Evolutionary conservation across 2,888 invertebrate genomes (phyloP), one percentile per base, ranked within the genome.

Genomic region (Drosophila picticornis): DNA sequence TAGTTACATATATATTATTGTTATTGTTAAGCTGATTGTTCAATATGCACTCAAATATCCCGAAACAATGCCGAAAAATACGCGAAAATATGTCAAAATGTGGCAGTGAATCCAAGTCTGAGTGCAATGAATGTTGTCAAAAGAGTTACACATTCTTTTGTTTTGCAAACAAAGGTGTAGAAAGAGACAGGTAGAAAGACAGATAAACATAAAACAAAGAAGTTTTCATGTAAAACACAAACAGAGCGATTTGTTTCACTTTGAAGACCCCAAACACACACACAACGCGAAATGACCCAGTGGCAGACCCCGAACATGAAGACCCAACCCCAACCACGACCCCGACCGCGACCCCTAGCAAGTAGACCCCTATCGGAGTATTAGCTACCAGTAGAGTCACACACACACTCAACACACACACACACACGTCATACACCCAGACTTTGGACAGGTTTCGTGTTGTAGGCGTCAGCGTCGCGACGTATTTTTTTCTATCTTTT

Each of bases 201-300:
- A 46, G 50, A 31, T 9, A 16, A 50, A 63, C 13, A 43, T 13
- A 56, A 61, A 72, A 71, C 81, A 80, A 84, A 84, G 81, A 70
- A 34, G 63, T 73, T 83, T 77, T 77, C 84, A 73, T 83, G 81
- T 85, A 73, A 51, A 67, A 63, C 56, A 53, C 32, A 55, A 48
- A n/a, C 7, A 4, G 46, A n/a, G 9, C 11, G 10, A 64, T 65
- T 67, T 72, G 69, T 83, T 74, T 72, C 68, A 59, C 64, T 66
- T 68, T 71, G 76, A 61, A 34, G 32, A 34, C 32, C 13, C 32
- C 58, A 52, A 58, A 48, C 71, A 55, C 57, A 51, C 57, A 51
- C 46, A 46, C 46, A 16, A 25, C 46, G 9, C 16, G 4, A 16
- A 46, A 16, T 84, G 88, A 85, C 84, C 84, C 88, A 88, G 62